Evolutionary conservation across 2,797 vertebrate species (phyloP).

Genomic region (Sebastes umbrosus): DNA sequence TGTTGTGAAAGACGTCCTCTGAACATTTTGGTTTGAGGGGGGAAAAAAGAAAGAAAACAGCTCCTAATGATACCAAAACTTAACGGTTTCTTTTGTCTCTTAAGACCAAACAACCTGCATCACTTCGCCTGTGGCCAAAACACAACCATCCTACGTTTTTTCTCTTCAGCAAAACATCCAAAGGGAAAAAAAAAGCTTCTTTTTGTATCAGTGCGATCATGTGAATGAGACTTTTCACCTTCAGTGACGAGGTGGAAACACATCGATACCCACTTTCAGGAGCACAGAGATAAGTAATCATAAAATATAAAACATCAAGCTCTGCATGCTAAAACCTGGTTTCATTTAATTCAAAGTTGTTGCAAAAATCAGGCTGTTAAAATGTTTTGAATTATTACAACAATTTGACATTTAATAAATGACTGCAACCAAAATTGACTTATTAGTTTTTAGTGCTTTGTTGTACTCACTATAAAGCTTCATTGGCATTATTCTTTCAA

Average conservation of each 20-base stretch:
- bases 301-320: slow-evolving; percentile 49
- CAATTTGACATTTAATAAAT: background rate
- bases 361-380: background rate
- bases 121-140: slow-evolving; percentile 51
- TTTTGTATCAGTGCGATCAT: slow-evolving; percentile 20
- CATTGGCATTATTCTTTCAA: background rate
- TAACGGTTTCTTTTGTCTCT: slow-evolving; percentile 39
- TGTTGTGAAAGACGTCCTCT: slow-evolving; percentile 13
- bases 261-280: slow-evolving; percentile 68
- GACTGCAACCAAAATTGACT: no score
- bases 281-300: slow-evolving; percentile 43
- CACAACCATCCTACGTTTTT: slow-evolving; percentile 20
- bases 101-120: slow-evolving; percentile 38
- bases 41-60: background rate
- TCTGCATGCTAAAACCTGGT: background rate
- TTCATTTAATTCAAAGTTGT: background rate
- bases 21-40: background rate
- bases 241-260: slow-evolving; percentile 71
- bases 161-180: slow-evolving; percentile 6
- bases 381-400: background rate
- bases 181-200: slow-evolving; percentile 1
- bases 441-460: background rate
- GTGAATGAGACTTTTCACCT: slow-evolving; percentile 68
- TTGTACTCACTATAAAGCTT: background rate
- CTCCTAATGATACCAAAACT: slow-evolving; percentile 27